Conservation (phyloP, 2,888 invertebrate species). For the Epinotia bilunana region DNA sequence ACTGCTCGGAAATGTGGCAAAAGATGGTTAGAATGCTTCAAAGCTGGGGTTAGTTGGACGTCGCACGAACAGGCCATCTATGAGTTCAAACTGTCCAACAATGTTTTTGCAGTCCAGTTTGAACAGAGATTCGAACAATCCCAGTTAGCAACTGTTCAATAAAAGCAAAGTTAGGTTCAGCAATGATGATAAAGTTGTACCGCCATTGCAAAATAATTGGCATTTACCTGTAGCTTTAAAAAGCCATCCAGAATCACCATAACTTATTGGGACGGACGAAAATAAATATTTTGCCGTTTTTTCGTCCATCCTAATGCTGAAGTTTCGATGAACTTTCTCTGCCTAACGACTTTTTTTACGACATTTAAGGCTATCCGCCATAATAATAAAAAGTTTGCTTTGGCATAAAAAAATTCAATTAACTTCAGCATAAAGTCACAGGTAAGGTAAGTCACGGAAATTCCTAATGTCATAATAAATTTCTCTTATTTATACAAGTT, state of each 20-base stretch:
- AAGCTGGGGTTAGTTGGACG: no score
- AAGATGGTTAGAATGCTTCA: no score
- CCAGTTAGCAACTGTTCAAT: not conserved
- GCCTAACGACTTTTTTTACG: slow-evolving; percentile 30
- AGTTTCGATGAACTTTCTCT: slow-evolving; percentile 30
- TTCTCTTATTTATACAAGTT: no score
- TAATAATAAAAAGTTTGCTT: slow-evolving; percentile 19
- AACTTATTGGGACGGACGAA: not conserved
- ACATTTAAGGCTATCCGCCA: slow-evolving; percentile 21
- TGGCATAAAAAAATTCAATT: not conserved
- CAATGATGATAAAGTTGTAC: slow-evolving; percentile 11
- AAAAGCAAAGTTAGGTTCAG: slow-evolving; percentile 23
- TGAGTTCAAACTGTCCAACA: no score
- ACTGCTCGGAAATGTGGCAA: no score
- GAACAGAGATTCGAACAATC: no score
- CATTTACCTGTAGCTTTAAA: slow-evolving; percentile 17
- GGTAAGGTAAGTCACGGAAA: not conserved
- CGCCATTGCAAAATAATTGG: slow-evolving; percentile 11
- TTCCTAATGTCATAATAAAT: not conserved
- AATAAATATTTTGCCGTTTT: not conserved
- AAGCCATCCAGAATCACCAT: slow-evolving; percentile 15
- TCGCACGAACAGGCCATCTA: no score
- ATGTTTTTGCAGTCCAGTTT: no score
- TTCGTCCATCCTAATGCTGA: slow-evolving; percentile 14
- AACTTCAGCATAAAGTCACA: not conserved